Percentiles rank a stretch among this genome's conserved stretches.
These are phyloP conservation scores for Cheilosia variabilis DNA, from an alignment of 2,888 invertebrate species.

Conservation along the genomic window DNA sequence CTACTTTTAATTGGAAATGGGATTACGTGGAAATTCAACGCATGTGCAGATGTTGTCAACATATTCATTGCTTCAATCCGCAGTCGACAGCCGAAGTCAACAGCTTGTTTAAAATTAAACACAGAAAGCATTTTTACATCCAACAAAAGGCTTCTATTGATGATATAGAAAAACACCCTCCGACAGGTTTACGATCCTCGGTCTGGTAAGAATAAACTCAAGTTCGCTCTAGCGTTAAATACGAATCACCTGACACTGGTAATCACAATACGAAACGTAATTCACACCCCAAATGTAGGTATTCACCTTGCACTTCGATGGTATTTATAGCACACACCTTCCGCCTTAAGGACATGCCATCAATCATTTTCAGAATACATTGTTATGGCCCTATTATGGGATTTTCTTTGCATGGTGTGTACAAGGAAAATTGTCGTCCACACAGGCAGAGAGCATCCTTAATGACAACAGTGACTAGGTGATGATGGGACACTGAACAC, in stretches of 20 bases:
- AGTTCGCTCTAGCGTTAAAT: too few relatives aligned
- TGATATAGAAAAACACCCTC: too few relatives aligned
- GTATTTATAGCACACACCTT: not conserved
- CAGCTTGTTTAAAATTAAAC: too few relatives aligned
- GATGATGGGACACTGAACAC: constrained; percentile 31
- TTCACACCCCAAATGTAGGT: too few relatives aligned
- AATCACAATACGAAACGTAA: too few relatives aligned
- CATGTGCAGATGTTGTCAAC: not conserved
- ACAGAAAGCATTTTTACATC: too few relatives aligned
- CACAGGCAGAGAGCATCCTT: constrained; percentile 27
- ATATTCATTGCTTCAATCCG: not conserved
- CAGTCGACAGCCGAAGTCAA: not conserved
- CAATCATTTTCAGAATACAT: constrained; percentile 31
- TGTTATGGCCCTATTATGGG: constrained; percentile 15
- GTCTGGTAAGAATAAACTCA: too few relatives aligned
- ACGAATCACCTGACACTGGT: too few relatives aligned
- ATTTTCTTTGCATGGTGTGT: constrained; percentile 15
- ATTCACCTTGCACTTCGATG: too few relatives aligned
- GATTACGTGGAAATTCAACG: not conserved
- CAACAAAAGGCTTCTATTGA: too few relatives aligned
- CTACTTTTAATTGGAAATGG: not conserved
- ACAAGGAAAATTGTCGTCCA: constrained; percentile 54
- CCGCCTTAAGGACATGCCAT: constrained; percentile 17
- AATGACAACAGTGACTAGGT: constrained; percentile 64
- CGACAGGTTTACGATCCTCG: too few relatives aligned